Evolutionary conservation across 2,797 vertebrate species (phyloP).

Genomic region (Smutsia gigantea): DNA sequence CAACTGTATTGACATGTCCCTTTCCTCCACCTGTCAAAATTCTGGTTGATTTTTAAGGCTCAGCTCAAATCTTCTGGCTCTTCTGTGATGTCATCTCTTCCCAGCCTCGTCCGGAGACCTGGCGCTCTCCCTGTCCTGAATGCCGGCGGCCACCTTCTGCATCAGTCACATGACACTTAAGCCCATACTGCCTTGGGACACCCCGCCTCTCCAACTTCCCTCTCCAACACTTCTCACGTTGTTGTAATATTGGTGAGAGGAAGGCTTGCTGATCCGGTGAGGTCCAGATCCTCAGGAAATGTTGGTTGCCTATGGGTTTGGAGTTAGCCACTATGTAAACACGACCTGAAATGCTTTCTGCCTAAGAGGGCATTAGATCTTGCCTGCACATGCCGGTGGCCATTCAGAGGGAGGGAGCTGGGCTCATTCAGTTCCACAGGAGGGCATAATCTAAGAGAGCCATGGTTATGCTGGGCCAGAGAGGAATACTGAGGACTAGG

Average conservation of each 20-base stretch:
- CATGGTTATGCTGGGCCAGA: not conserved
- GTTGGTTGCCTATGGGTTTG: slow-evolving; percentile 9
- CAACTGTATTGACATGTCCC: not conserved
- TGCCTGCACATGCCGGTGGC: not conserved
- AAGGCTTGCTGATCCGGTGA: not conserved
- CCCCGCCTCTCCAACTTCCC: not conserved
- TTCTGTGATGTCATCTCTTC: not conserved
- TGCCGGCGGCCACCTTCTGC: not conserved
- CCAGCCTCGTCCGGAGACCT: not conserved
- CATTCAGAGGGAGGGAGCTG: not conserved
- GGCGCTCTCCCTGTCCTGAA: not conserved
- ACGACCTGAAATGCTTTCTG: not conserved
- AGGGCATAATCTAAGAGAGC: not conserved
- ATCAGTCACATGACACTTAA: not conserved
- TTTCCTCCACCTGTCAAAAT: not conserved
- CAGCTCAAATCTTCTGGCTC: not conserved
- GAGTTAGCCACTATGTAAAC: slow-evolving; percentile 18
- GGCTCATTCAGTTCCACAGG: not conserved
- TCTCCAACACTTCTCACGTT: not conserved
- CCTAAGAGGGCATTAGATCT: not conserved
- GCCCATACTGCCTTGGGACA: not conserved
- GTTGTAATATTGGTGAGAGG: not conserved
- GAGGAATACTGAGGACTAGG: not conserved
- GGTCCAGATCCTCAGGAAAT: slow-evolving; percentile 1
- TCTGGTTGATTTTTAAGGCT: not conserved